Base-by-base conservation (phyloP, 2,113 vertebrate species). In the Onychorhynchus coronatus region DNA sequence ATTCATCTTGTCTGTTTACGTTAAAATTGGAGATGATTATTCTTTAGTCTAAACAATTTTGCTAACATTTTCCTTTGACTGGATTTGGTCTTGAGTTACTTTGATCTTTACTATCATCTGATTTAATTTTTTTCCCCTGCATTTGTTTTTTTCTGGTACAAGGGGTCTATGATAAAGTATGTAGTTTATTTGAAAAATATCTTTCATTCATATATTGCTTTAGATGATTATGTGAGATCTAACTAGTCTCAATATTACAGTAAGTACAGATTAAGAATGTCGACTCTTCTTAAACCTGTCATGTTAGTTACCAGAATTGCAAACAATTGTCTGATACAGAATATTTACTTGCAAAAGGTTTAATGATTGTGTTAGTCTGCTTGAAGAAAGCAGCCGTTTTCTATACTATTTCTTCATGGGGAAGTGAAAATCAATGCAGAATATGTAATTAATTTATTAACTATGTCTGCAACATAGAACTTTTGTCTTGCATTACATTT, bases 171-270 rank as follows among this genome's bases (percentile, higher is more conserved):
- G 6, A 61, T 85, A 81, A 85, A 82, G 33, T 50, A 44, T 70
- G 63, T 73, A 41, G 30, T 77, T 91, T 79, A 7, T 5, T 58
- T 92, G 86, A 68, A 91, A 95, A 89, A 67, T 77, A 62, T 88
- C n/a, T 88, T 92, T 59, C 72, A 62, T 94, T 94, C 85, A 55
- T 88, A 5, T 85, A 56, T 67, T 85, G 59, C 24, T 89, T 93
- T 46, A 88, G 72, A 72, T 62, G 9, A 52, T 62, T 58, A 84
- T 16, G 4, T 80, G 58, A 73, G 46, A 8, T 61, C 55, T 85
- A 78, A 90, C 27, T 86, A 33, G 4, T 78, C 24, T 15, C 73
- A 22, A 47, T 42, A 61, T 41, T 67, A 41, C 23, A 35, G 47
- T 39, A 15, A 67, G 11, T 28, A 77, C 41, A 92, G 24, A 25